Conservation (phyloP, 2,797 vertebrate species). For the Coregonus suidteri region DNA sequence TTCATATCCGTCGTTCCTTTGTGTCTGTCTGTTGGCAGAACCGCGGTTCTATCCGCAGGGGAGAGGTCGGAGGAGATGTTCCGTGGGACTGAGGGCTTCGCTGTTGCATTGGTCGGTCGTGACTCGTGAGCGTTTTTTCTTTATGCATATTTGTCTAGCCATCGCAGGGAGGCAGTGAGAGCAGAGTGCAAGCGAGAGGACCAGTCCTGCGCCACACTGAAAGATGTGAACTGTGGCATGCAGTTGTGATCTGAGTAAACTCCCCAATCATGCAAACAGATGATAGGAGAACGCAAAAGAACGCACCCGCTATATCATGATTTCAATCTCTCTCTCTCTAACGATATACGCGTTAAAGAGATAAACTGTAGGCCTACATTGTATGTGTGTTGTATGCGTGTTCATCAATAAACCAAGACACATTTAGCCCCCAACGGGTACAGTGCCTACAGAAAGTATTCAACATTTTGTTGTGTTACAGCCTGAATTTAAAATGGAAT, state of each 20-base stretch:
- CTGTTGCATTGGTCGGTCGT: slow-evolving; percentile 26
- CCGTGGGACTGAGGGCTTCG: background rate
- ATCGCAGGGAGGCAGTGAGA: background rate
- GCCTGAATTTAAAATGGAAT: too few relatives aligned
- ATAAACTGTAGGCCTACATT: background rate
- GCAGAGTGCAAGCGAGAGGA: background rate
- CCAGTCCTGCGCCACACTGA: slow-evolving; percentile 1
- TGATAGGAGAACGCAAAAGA: background rate
- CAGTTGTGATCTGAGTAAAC: background rate
- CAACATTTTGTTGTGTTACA: too few relatives aligned
- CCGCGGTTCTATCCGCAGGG: background rate
- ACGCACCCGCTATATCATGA: background rate
- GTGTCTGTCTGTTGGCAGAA: background rate
- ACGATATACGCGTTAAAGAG: background rate
- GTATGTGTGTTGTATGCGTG: slow-evolving; percentile 23
- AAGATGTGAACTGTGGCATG: background rate
- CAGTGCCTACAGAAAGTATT: too few relatives aligned
- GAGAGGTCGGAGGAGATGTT: slow-evolving; percentile 14
- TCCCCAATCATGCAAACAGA: background rate
- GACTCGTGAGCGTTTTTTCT: slow-evolving; percentile 53
- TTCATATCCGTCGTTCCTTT: slow-evolving; percentile 7
- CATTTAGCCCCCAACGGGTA: slow-evolving; percentile 40
- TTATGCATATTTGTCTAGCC: slow-evolving; percentile 16
- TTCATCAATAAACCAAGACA: slow-evolving; percentile 56
- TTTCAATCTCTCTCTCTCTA: background rate